Conservation (phyloP, 2,113 vertebrate genomes). For the Eulemur macaco region DNA sequence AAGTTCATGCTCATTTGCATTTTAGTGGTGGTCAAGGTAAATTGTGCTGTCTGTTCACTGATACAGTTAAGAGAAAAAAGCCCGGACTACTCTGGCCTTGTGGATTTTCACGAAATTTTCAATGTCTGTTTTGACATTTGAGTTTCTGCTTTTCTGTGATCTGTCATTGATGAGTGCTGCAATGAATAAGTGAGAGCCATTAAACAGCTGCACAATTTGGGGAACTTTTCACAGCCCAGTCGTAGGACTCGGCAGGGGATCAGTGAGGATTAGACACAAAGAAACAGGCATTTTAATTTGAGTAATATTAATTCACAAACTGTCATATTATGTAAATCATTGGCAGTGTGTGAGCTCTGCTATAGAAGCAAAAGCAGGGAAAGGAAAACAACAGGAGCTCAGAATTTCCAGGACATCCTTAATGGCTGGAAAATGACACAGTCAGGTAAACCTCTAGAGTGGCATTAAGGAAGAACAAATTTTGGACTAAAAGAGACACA, state of each 20-base stretch:
- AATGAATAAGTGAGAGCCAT: conserved; percentile 46
- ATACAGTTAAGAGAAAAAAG: conserved; percentile 48
- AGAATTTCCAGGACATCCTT: neutral
- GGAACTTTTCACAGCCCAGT: conserved; percentile 55
- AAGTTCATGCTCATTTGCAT: conserved; percentile 51
- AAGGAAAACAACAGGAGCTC: neutral
- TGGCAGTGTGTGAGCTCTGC: neutral
- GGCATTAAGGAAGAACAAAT: neutral
- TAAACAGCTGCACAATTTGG: conserved; percentile 50
- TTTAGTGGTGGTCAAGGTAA: neutral
- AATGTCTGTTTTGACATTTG: conserved; percentile 43
- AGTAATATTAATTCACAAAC: conserved; percentile 61
- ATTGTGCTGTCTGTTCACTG: conserved; percentile 34
- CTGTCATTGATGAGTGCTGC: conserved; percentile 40
- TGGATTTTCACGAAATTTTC: conserved; percentile 48
- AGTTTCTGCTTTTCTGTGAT: conserved; percentile 51
- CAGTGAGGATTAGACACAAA: conserved; percentile 14
- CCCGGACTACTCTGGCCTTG: conserved; percentile 28
- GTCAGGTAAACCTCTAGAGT: neutral
- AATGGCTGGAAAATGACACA: neutral
- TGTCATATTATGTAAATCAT: conserved; percentile 44
- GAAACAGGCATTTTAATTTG: conserved; percentile 62
- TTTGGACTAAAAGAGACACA: neutral
- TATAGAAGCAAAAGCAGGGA: neutral
- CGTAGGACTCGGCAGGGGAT: conserved; percentile 4